Evolutionary conservation across 2,797 vertebrate species (phyloP), one percentile per base, ranked within the genome.

Genomic region (Triplophysa bombifrons): DNA sequence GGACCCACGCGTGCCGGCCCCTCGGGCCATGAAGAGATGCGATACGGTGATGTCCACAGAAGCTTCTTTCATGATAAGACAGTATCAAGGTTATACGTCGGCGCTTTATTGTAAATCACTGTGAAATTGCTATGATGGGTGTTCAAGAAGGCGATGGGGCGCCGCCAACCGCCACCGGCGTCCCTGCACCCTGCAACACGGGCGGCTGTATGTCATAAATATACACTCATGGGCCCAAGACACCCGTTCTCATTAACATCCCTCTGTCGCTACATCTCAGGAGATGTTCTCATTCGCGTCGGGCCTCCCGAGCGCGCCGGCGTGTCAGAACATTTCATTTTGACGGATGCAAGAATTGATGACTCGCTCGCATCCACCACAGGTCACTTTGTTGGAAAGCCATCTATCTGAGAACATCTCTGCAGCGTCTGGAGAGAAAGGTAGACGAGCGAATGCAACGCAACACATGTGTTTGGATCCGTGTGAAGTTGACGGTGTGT

Each of bases 21-120:
- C 83, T 69, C 79, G 51, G 86, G 90, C 83, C 56, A 13, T 61
- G 74, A 82, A 84, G 60, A 81, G 87, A 87, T 87, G 81, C 65
- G 89, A 88, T 89, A 89, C 84, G 60, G 85, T 90, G 89, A 89
- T 89, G 89, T 91, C 90, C 88, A 63, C 84, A 88, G 90, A 91
- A 88, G 88, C 91, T 90, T 92, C 84, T 84, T 88, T 91, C 87
- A 48, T 86, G 91, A 91, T 92, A 91, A 90, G 86, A 85, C 85
- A 82, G 87, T 90, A 91, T 91, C 90, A 93, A 94, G 93, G 92
- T 93, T 91, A 88, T 91, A 90, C 88, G 87, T 90, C 85, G 88
- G 86, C 80, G 83, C 78, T 86, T 88, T 85, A 86, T 88, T 84
- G 89, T 93, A 92, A 93, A 93, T 93, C 93, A 93, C 87, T 76